Conservation (phyloP, 2,113 vertebrate species). For the Chionodraco myersi region DNA sequence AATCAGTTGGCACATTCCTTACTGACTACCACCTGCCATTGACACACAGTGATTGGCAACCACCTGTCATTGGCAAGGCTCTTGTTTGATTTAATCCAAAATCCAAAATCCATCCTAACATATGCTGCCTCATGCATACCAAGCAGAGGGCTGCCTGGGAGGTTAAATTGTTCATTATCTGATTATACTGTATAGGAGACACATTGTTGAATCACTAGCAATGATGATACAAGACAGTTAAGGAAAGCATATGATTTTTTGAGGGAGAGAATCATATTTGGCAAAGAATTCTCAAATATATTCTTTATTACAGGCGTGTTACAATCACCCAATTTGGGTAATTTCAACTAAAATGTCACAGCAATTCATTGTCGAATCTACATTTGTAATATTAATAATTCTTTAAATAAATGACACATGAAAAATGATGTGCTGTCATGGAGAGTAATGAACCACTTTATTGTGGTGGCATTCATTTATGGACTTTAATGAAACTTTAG, state of each 20-base stretch:
- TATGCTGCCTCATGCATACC: conserved; percentile 47
- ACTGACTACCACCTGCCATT: conserved; percentile 61
- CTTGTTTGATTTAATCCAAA: conserved; percentile 58
- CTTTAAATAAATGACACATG: neutral
- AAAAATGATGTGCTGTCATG: conserved; percentile 5
- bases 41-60: conserved; percentile 55
- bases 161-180: conserved; percentile 34
- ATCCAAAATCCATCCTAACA: conserved; percentile 44
- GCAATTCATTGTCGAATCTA: neutral
- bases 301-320: conserved; percentile 5
- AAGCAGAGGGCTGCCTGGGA: conserved; percentile 30
- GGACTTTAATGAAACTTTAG: neutral
- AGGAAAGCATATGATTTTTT: neutral
- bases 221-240: conserved; percentile 1
- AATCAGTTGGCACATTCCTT: conserved; percentile 57
- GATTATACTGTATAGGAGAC: conserved; percentile 3
- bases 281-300: neutral
- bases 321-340: conserved; percentile 18
- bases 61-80: conserved; percentile 60
- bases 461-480: neutral
- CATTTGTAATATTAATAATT: too few species aligned
- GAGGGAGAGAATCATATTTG: conserved; percentile 4
- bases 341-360: conserved; percentile 28
- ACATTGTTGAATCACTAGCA: conserved; percentile 3
- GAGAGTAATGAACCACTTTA: conserved; percentile 22